Percentiles rank a stretch among this genome's conserved stretches.
Evolutionary conservation across 30 jellyfish, hydroid and myxozoan genomes (phyloP).

Genomic region (Aurelia aurita): DNA sequence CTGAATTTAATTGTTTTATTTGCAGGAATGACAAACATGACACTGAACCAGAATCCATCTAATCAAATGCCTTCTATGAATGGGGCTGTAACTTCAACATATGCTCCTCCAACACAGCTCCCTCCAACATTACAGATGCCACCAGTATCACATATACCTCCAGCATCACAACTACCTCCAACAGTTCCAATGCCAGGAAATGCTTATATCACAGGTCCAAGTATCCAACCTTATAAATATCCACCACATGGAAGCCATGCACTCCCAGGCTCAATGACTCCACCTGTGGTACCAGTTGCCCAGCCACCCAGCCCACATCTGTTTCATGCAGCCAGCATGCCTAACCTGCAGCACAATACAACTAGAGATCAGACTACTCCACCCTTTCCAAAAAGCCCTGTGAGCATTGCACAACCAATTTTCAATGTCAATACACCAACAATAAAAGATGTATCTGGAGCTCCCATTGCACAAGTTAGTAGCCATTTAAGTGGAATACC

Average conservation of each 20-base stretch:
- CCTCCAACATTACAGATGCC: neutral
- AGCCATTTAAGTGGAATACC: slow-evolving; percentile 7
- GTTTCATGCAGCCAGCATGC: slow-evolving; percentile 72
- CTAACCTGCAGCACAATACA: slow-evolving; percentile 24
- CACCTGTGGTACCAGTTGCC: slow-evolving; percentile 17
- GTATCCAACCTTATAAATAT: slow-evolving; percentile 6
- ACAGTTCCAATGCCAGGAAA: neutral
- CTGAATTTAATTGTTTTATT: neutral
- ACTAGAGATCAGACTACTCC: slow-evolving; percentile 9
- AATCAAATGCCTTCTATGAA: slow-evolving; percentile 1
- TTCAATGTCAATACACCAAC: slow-evolving; percentile 37
- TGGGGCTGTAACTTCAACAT: slow-evolving; percentile 10
- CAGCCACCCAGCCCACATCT: slow-evolving; percentile 39
- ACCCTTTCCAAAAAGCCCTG: neutral
- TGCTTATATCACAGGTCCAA: neutral
- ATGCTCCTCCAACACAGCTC: neutral
- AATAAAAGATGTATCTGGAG: slow-evolving; percentile 22
- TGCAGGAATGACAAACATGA: slow-evolving; percentile 49
- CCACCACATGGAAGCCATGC: slow-evolving; percentile 9
- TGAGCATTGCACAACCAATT: slow-evolving; percentile 26
- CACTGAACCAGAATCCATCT: slow-evolving; percentile 19
- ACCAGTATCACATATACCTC: no score
- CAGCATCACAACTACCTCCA: no score
- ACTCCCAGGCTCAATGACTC: slow-evolving; percentile 51
- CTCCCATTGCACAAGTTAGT: neutral